Base-by-base conservation (phyloP, 1,140 invertebrate species). In the Aphaenogaster rudis region DNA sequence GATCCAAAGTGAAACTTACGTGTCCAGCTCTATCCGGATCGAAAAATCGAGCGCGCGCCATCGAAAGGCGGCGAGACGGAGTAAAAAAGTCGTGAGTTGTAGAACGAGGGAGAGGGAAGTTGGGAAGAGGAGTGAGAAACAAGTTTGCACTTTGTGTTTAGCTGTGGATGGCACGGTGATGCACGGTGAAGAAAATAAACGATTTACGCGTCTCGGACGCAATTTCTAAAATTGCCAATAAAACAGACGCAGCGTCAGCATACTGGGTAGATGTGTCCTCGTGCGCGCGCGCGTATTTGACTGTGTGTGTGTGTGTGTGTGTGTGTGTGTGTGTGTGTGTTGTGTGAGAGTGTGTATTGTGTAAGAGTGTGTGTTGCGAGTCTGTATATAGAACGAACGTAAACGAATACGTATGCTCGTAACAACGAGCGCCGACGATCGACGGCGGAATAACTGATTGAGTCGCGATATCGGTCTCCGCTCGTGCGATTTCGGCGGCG, bases 181-280 rank as follows among this genome's bases (percentile, higher is more conserved):
- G 72, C 54, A 69, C 80, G 33, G 48, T 80, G 52, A 71, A 86
- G 87, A 82, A 86, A 92, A 90, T 90, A 87, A 86, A 90, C 84
- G 91, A 89, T 86, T 71, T 87, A 88, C 74, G 84, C 81, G 86
- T 88, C 88, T 69, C 86, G 79, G 74, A 61, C 85, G 86, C 89
- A 92, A 91, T 92, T 91, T 86, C 88, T 79, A 81, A 88, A 89
- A 93, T 92, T 91, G 91, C 91, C 91, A 88, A 93, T 92, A 93
- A 92, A 92, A 91, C 86, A 71, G 86, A 82, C 91, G 82, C 86
- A 86, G 48, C 88, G 87, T 85, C 79, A 85, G 79, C 82, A 67
- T 88, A 36, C n/a, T 11, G 71, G 50, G 21, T 64, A 76, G 57
- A 79, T 77, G 66, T 81, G 50, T 88, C 74, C 17, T 13, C 66